These are phyloP conservation scores for Psilopogon haemacephalus DNA, from an alignment of 2,113 vertebrate species.

Conservation along the genomic window DNA sequence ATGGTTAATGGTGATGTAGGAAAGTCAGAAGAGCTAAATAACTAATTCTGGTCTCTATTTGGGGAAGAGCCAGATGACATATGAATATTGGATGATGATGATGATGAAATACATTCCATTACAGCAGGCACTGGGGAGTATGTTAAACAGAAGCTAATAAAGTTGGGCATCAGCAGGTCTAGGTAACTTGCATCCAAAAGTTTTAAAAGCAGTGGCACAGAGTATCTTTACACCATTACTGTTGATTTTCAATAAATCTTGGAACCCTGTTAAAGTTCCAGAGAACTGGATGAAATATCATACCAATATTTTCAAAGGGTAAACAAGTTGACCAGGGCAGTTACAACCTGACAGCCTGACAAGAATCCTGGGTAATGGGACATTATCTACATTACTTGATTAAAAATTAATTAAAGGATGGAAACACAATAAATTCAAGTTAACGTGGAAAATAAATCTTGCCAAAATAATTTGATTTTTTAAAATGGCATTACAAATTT, in stretches of 20 bases:
- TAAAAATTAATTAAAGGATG: constrained; percentile 34
- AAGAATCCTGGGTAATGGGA: constrained; percentile 15
- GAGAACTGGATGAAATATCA: constrained; percentile 19
- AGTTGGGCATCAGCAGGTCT: constrained; percentile 4
- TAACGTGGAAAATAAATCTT: constrained; percentile 24
- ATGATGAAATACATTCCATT: constrained; percentile 17
- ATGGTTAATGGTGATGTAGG: background rate
- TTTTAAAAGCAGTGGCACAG: constrained; percentile 54
- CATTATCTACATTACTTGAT: constrained; percentile 14
- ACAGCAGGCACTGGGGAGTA: background rate
- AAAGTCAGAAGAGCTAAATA: background rate
- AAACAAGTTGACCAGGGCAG: constrained; percentile 40
- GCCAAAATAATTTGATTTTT: constrained; percentile 27
- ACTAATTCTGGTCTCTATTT: background rate
- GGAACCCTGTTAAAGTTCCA: background rate
- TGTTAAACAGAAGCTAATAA: constrained; percentile 19
- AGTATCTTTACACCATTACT: constrained; percentile 36
- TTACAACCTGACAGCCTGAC: background rate
- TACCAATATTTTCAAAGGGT: constrained; percentile 12
- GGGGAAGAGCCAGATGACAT: background rate
- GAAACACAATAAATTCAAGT: constrained; percentile 39
- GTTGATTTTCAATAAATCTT: constrained; percentile 60
- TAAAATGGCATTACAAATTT: constrained; percentile 9
- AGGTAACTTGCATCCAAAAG: constrained; percentile 23
- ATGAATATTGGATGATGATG: background rate